Base-by-base conservation (phyloP, 2,888 invertebrate genomes). In the Barypeithes pellucidus region DNA sequence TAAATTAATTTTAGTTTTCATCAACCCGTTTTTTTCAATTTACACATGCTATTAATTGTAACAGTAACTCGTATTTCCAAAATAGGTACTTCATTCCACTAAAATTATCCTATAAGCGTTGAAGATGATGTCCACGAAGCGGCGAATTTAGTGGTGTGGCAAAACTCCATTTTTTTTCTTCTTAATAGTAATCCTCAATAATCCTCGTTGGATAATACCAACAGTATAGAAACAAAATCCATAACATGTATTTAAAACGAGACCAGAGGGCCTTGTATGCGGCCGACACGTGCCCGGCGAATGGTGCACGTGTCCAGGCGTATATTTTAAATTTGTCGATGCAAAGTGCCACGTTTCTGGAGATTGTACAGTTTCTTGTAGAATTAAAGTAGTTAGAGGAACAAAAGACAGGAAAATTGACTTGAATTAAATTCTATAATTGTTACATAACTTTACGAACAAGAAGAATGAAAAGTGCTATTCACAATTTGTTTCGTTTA, bases 221-320 rank as follows among this genome's bases (percentile, higher is more conserved):
- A 9, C 54, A 57, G n/a, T 33, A 57, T 18, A 11, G 16, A 33
- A 16, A 24, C 54, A 57, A 33, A 57, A 33, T 36, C 3, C 16
- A 33, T 57, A 57, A 33, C 16, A 33, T 57, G 16, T 18, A 57
- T 57, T 57, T 33, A 16, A 57, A 57, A 36, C 11, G 36, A 33
- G 16, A 16, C 33, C 11, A 29, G 29, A 29, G 52, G 29, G 54
- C 33, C 54, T 33, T 33, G 11, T 57, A 57, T 57, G 16, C 14
- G 8, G 8, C 8, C 7, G 52, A 50, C 65, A 65, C 65, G 65
- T 65, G 65, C 33, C 50, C 11, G 20, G 36, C 18, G 11, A 5
- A 45, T 5, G 20, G 12, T 18, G 65, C 65, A 65, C 65, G 65
- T 65, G 65, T 50, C 65, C 65, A 18, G 52, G 18, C 43, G 22